Base-by-base conservation (phyloP, 2,797 vertebrate genomes). In the Epinephelus awoara region DNA sequence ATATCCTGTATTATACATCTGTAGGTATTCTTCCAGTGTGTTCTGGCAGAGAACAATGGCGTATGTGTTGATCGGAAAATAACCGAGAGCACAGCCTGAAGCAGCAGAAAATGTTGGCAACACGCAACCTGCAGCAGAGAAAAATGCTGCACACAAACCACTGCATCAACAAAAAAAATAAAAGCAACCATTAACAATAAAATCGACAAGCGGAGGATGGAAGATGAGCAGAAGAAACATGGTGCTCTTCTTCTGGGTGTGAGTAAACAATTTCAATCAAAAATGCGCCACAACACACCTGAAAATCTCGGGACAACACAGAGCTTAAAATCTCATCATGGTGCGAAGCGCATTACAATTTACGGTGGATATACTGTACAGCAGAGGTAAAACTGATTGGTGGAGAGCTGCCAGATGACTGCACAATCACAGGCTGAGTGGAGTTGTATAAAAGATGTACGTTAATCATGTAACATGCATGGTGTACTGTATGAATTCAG, bases 341-440 rank as follows among this genome's bases (percentile, higher is more conserved):
- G 25, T 59, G 51, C 27, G 23, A 71, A n/a, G 63, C 23, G 12
- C 27, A 75, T 84, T 75, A 76, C 67, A 78, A 55, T 75, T 67
- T 5, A 55, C 14, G 63, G 65, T 64, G 72, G 52, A 62, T 13
- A 5, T 9, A 9, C 64, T 7, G 69, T 56, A 54, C 68, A 85
- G 84, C 59, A 68, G 85, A 71, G 67, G 79, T 80, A 63, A 72
- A 76, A 40, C 23, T 52, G 85, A 79, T 38, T 38, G 21, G 40
- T 71, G 66, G 73, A 67, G 76, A 92, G 92, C 92, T 91, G 91
- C 90, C 90, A 80, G 82, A 85, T 67, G 80, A 91, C 68, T 62
- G 85, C 67, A 88, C 87, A 91, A 90, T 91, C 82, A 70, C 72
- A 76, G 51, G 83, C 80, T 72, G 83, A 80, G 83, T 67, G 67